Conservation (phyloP, 2,113 vertebrate species). For the Nothoprocta pentlandii region DNA sequence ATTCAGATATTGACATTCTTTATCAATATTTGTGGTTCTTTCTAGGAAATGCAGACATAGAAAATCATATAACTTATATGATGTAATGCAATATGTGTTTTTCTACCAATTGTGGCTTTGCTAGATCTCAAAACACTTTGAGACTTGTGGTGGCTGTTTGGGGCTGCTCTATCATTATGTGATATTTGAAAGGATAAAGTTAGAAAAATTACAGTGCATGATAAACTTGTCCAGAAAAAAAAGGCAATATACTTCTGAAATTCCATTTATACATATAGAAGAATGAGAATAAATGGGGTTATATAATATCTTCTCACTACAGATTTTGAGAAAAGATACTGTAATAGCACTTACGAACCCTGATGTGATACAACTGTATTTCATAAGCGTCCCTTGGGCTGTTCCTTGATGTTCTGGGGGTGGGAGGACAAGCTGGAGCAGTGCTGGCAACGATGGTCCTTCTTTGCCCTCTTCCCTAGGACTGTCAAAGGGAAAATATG, state of each 20-base stretch:
- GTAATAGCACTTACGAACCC: background rate
- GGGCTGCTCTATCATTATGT: background rate
- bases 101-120: background rate
- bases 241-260: background rate
- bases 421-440: background rate
- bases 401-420: background rate
- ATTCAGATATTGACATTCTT: background rate
- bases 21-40: background rate
- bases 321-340: background rate
- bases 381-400: fast-evolving
- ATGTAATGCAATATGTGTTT: background rate
- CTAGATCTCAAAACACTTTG: background rate
- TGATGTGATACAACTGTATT: background rate
- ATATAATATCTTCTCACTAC: background rate
- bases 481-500: background rate
- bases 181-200: background rate
- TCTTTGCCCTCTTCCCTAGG: background rate
- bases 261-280: background rate
- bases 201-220: background rate
- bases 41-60: background rate
- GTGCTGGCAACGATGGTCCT: background rate
- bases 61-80: background rate
- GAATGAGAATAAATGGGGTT: background rate
- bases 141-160: background rate
- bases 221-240: background rate